Conservation (phyloP, 2,888 invertebrate genomes). For the Dolichomitus sp. region DNA sequence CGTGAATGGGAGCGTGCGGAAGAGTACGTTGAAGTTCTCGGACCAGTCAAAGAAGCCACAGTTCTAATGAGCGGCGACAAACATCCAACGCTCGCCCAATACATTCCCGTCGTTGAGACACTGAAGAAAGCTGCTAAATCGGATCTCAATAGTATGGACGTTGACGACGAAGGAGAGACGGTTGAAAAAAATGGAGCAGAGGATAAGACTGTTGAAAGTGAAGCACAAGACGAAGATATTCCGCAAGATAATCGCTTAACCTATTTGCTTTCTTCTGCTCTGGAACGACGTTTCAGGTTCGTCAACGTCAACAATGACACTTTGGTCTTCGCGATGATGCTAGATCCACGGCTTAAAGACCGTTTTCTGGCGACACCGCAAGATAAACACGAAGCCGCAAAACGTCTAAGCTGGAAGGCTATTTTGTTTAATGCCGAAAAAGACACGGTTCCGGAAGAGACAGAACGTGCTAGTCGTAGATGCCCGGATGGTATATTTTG, state of each 20-base stretch:
- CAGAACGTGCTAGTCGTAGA: background rate
- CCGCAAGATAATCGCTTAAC: background rate
- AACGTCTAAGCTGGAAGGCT: background rate
- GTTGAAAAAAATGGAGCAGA: too few species aligned
- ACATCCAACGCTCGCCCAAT: conserved; percentile 33
- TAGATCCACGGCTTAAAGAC: conserved; percentile 7
- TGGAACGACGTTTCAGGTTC: background rate
- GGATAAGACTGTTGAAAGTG: too few species aligned
- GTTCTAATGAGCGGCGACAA: conserved; percentile 41
- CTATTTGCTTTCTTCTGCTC: background rate
- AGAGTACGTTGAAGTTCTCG: background rate
- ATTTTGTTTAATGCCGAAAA: background rate
- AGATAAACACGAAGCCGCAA: background rate
- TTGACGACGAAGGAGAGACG: too few species aligned
- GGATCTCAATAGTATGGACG: background rate
- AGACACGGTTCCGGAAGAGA: background rate
- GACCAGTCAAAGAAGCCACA: conserved; percentile 42
- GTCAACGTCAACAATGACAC: background rate
- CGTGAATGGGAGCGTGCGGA: too few species aligned
- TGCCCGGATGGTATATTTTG: background rate
- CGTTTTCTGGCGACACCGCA: background rate
- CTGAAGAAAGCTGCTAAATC: conserved; percentile 19
- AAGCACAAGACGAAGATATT: too few species aligned
- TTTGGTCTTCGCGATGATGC: background rate
- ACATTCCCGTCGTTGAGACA: conserved; percentile 33